Percentiles rank a stretch among this genome's conserved stretches.
phyloP scores from a whole-genome alignment of 2,888 invertebrate species.

The Chirona hameri region DNA sequence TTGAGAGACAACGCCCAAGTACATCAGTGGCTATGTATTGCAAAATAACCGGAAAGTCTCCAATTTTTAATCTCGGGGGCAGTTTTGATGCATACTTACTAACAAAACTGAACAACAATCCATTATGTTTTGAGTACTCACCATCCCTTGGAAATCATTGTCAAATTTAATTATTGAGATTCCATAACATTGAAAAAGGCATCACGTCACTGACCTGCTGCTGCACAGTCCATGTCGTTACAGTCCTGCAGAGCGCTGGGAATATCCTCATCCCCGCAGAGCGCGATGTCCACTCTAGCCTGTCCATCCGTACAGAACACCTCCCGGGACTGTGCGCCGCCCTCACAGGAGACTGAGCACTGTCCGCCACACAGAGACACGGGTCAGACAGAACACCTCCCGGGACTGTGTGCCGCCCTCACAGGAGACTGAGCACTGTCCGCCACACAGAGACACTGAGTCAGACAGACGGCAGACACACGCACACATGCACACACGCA shows the following conservation, averaged over 20 bases:
- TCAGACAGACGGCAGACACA: too few species aligned
- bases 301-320: slow-evolving; percentile 73
- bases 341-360: slow-evolving; percentile 77
- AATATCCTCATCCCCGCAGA: not conserved
- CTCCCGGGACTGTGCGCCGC: slow-evolving; percentile 67
- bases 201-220: not conserved
- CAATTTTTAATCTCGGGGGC: too few species aligned
- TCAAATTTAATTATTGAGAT: too few species aligned
- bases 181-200: not conserved
- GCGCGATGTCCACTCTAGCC: slow-evolving; percentile 51
- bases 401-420: slow-evolving; percentile 73
- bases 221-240: not conserved
- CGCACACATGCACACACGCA: too few species aligned
- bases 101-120: too few species aligned
- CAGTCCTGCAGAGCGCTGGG: slow-evolving; percentile 33
- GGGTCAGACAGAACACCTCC: slow-evolving; percentile 72
- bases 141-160: too few species aligned
- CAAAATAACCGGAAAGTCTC: too few species aligned
- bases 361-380: slow-evolving; percentile 64
- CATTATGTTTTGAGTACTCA: too few species aligned
- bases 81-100: too few species aligned
- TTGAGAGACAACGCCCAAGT: too few species aligned
- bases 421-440: slow-evolving; percentile 57
- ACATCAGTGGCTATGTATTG: too few species aligned
- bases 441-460: slow-evolving; percentile 54